Evolutionary conservation across 2,113 vertebrate species (phyloP).

Genomic region (Podiceps cristatus): DNA sequence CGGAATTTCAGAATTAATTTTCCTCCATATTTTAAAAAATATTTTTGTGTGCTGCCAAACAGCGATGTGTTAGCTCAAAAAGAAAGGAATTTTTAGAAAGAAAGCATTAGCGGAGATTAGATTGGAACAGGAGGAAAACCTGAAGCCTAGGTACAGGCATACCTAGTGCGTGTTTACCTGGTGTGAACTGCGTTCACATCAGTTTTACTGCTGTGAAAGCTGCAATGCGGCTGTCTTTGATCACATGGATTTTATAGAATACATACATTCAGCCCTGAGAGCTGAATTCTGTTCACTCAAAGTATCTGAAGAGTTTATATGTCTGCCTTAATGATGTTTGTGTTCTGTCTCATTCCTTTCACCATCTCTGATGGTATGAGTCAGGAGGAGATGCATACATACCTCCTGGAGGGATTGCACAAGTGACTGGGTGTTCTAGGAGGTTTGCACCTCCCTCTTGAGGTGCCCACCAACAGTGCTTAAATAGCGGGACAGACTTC

Average conservation of each 20-base stretch:
- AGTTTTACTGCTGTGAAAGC: not conserved
- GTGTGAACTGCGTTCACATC: no score
- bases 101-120: not conserved
- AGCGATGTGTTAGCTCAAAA: rapidly evolving
- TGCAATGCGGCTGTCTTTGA: not conserved
- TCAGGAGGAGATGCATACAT: not conserved
- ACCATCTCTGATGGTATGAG: not conserved
- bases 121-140: not conserved
- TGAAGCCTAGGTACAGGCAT: not conserved
- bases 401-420: not conserved
- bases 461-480: not conserved
- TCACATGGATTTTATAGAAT: not conserved
- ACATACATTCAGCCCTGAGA: not conserved
- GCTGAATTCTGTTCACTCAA: not conserved
- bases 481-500: not conserved
- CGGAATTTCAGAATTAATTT: not conserved
- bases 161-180: no score
- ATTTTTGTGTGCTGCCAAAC: not conserved
- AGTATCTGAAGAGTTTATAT: not conserved
- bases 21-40: not conserved
- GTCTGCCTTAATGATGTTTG: not conserved
- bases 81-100: not conserved
- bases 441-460: not conserved
- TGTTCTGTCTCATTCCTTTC: not conserved
- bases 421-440: not conserved